Evolutionary conservation across 2,113 vertebrate species (phyloP).

Genomic region (Dicrurus megarhynchus): DNA sequence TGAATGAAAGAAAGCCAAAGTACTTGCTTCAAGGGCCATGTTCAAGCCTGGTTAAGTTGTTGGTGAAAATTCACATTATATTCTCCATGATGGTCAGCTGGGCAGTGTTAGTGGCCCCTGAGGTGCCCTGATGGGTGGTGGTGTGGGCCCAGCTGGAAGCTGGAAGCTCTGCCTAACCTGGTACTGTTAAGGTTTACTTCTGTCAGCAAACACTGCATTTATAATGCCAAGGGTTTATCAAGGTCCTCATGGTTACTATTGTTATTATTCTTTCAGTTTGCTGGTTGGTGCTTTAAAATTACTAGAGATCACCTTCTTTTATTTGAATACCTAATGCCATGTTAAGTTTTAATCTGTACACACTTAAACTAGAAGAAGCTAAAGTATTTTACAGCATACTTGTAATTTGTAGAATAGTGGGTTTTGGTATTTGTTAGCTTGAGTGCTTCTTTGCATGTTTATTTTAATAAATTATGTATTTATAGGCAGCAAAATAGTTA

Average conservation of each 20-base stretch:
- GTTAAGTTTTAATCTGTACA: not conserved
- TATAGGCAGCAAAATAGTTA: not conserved
- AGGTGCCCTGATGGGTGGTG: not conserved
- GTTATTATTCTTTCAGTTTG: not conserved
- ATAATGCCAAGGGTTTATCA: not conserved
- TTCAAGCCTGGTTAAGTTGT: not conserved
- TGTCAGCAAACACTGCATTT: not conserved
- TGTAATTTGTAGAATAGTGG: not conserved
- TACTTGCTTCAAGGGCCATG: accelerated
- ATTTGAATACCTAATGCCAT: not conserved
- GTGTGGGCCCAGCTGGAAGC: not conserved
- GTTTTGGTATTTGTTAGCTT: not conserved
- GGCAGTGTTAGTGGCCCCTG: too few species aligned
- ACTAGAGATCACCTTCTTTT: not conserved
- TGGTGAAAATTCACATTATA: not conserved
- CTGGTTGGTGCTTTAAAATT: not conserved
- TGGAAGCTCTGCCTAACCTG: not conserved
- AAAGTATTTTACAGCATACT: not conserved
- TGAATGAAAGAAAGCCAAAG: not conserved
- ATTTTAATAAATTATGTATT: not conserved
- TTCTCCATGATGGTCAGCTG: not conserved
- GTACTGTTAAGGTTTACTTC: not conserved
- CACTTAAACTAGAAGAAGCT: not conserved
- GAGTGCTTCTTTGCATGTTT: not conserved
- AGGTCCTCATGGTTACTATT: not conserved